Conservation (phyloP, 2,797 vertebrate species). For the Brachyalestes nurse region DNA sequence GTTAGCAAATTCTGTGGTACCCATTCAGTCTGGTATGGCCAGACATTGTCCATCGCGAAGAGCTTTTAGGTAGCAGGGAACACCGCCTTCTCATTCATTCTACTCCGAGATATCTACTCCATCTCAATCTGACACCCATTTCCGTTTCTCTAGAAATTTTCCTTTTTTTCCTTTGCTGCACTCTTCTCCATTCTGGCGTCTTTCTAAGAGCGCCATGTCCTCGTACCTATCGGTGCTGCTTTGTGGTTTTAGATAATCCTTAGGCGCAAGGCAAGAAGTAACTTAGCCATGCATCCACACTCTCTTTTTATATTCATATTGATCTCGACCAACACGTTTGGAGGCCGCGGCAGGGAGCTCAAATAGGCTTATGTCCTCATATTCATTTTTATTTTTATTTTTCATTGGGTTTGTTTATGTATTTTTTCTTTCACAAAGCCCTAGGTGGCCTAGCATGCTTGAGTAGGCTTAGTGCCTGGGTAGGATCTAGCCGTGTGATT, state of each 20-base stretch:
- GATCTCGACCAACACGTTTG: constrained; percentile 28
- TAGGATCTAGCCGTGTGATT: constrained; percentile 51
- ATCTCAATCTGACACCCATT: constrained; percentile 36
- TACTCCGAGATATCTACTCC: constrained; percentile 31
- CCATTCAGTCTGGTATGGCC: not conserved
- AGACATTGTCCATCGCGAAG: constrained; percentile 61
- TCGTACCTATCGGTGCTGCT: constrained; percentile 37
- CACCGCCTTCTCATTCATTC: constrained; percentile 53
- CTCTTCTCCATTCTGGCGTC: constrained; percentile 18
- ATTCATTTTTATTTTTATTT: constrained; percentile 18
- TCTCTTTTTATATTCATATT: constrained; percentile 1
- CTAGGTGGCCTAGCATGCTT: constrained; percentile 7
- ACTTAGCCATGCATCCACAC: constrained; percentile 8
- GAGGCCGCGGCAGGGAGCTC: constrained; percentile 18
- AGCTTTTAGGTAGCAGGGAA: constrained; percentile 65
- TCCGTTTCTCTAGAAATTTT: constrained; percentile 46
- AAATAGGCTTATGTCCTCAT: constrained; percentile 33
- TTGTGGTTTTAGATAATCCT: constrained; percentile 60
- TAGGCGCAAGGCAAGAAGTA: constrained; percentile 59
- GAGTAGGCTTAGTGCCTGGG: constrained; percentile 36
- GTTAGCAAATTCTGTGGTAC: not conserved
- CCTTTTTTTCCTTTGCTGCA: constrained; percentile 1
- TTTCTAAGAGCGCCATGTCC: constrained; percentile 58
- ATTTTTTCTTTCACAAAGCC: constrained; percentile 14
- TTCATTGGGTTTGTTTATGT: not conserved